phyloP scores from a whole-genome alignment of 2,797 vertebrate species.

The Malurus leucopterus region DNA sequence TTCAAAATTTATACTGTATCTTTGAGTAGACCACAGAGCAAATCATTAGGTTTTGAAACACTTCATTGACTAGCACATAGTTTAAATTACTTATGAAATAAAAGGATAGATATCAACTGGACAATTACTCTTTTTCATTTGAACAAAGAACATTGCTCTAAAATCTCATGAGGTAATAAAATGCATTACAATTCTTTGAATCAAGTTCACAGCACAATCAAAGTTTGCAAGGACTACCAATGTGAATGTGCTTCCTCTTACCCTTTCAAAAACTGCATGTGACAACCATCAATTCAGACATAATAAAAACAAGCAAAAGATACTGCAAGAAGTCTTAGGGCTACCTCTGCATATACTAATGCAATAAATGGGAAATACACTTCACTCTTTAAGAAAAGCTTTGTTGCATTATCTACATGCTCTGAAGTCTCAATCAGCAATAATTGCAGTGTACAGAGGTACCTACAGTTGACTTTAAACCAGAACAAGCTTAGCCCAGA shows the following conservation, averaged over 20 bases:
- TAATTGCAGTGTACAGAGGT: not conserved
- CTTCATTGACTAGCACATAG: not conserved
- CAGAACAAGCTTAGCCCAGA: not conserved
- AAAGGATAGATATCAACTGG: not conserved
- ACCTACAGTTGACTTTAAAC: not conserved
- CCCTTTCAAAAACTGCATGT: rapidly evolving
- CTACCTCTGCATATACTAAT: not conserved
- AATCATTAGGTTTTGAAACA: not conserved
- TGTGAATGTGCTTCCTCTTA: not conserved
- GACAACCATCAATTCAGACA: not conserved
- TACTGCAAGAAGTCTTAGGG: not conserved
- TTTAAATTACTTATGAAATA: not conserved
- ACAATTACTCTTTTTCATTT: not conserved
- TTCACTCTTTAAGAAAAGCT: not conserved
- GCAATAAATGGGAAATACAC: not conserved
- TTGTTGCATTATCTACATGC: not conserved
- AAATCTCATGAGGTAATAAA: not conserved
- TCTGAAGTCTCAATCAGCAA: not conserved
- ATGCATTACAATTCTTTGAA: not conserved
- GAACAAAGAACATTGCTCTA: not conserved
- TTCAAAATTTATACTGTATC: not conserved
- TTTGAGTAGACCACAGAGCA: not conserved
- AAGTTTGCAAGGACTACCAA: not conserved
- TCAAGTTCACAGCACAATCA: not conserved
- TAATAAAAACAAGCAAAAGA: not conserved